Base-by-base conservation (phyloP, 2,797 vertebrate genomes). In the Hylomyscus alleni region DNA sequence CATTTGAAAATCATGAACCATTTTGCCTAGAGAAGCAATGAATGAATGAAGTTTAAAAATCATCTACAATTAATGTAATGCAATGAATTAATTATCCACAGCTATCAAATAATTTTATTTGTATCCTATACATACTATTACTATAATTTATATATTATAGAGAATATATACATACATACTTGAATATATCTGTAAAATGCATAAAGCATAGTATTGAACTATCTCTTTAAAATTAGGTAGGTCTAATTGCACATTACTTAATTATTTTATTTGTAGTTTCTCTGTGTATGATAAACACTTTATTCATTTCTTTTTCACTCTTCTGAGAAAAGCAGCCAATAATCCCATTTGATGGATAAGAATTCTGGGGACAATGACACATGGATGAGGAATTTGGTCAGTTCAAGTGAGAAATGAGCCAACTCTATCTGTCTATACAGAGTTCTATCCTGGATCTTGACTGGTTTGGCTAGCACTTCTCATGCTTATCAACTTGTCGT, bases 21-120 rank as follows among this genome's bases (percentile, higher is more conserved):
- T 24, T 93, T 91, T 96, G 81, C 67, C 40, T 90, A 62, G 72
- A 90, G 73, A 96, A 82, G 77, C 47, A 85, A 93, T 0, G 31
- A 93, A 94, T 93, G 92, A 80, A 92, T 92, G 94, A 91, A 89
- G 37, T 76, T 96, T 56, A 90, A 96, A 93, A 82, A 89, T 91
- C 76, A 93, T 88, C 40, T 88, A 84, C 34, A 77, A 81, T 77
- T 88, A 95, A 85, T 90, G 47, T 82, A 82, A 20, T 40, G 65
- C 37, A 89, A 94, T 65, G 37, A 52, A 91, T 50, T 5, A 86
- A 95, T 22, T 82, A 78, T 78, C 72, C n/a, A 73, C 24, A 77
- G 78, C 34, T 60, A 87, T 85, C 34, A 92, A 69, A 65, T 87
- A 44, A 65, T 73, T 47, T 76, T 85, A 94, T 62, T 84, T 92